These are phyloP conservation scores for Diabrotica balteata DNA, from an alignment of 2,888 invertebrate genomes.

Conservation along the genomic window DNA sequence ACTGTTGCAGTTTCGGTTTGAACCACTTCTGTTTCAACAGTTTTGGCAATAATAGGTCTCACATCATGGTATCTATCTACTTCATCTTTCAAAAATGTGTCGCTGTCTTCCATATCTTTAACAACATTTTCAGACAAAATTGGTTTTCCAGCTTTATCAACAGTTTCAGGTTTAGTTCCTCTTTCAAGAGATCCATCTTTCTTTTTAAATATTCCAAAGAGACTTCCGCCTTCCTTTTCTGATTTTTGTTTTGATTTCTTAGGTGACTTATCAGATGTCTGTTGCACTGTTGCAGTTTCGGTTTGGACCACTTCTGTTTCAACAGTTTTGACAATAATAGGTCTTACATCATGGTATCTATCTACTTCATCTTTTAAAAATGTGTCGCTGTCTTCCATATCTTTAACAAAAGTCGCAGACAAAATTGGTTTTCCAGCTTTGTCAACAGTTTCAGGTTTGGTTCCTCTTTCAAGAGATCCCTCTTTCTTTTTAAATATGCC, in stretches of 20 bases:
- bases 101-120: constrained; percentile 31
- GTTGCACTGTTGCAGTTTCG: not conserved
- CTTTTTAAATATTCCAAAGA: constrained; percentile 47
- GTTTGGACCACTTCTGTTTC: not conserved
- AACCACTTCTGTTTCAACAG: not conserved
- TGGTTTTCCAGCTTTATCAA: constrained; percentile 4
- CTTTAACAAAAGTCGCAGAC: constrained; percentile 1
- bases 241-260: constrained; percentile 20
- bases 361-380: constrained; percentile 46
- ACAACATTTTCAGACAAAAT: constrained; percentile 19
- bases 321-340: constrained; percentile 1
- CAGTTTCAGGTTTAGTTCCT: constrained; percentile 11
- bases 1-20: not conserved
- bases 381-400: constrained; percentile 12
- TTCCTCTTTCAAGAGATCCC: constrained; percentile 26
- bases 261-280: not conserved
- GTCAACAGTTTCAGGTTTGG: constrained; percentile 1
- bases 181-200: constrained; percentile 44
- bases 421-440: constrained; percentile 7
- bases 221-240: constrained; percentile 29
- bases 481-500: constrained; percentile 45
- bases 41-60: constrained; percentile 27
- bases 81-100: constrained; percentile 35
- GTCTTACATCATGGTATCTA: constrained; percentile 40
- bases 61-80: constrained; percentile 37